Conservation (phyloP, 2,797 vertebrate genomes). For the Labroides dimidiatus region DNA sequence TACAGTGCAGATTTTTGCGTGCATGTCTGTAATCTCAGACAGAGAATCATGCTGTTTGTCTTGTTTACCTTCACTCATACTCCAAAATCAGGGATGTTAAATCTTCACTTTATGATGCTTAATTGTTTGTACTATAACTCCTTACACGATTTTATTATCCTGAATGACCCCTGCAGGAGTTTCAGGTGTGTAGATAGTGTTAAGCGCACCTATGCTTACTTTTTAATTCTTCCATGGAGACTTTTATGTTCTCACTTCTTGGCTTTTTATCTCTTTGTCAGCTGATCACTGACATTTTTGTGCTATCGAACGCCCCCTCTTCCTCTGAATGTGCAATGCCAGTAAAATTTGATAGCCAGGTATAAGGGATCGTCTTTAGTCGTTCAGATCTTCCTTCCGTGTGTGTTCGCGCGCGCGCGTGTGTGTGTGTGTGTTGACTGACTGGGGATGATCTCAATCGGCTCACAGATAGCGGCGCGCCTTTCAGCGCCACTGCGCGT, state of each 20-base stretch:
- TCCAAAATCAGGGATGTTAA: neutral
- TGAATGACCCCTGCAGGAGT: neutral
- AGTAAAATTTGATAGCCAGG: constrained; percentile 29
- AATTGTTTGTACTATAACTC: neutral
- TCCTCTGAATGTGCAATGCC: neutral
- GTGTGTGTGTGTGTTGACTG: constrained; percentile 40
- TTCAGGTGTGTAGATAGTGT: neutral
- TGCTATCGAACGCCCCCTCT: neutral
- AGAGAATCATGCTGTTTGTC: neutral
- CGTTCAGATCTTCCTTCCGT: constrained; percentile 27
- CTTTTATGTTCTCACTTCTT: constrained; percentile 2
- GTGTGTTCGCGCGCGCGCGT: neutral
- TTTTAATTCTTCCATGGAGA: neutral
- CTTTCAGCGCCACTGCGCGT: constrained; percentile 69
- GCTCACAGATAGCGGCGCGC: constrained; percentile 65
- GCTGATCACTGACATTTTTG: neutral
- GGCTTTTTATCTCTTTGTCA: constrained; percentile 3
- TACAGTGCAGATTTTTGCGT: neutral
- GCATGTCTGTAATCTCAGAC: neutral
- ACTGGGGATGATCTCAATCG: constrained; percentile 66
- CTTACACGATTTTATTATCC: neutral
- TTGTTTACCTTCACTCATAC: neutral
- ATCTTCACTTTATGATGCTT: neutral
- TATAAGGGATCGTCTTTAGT: constrained; percentile 39
- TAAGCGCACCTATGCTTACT: too few relatives aligned